Conservation (phyloP, 2,797 vertebrate genomes). For the Neosalanx taihuensis region DNA sequence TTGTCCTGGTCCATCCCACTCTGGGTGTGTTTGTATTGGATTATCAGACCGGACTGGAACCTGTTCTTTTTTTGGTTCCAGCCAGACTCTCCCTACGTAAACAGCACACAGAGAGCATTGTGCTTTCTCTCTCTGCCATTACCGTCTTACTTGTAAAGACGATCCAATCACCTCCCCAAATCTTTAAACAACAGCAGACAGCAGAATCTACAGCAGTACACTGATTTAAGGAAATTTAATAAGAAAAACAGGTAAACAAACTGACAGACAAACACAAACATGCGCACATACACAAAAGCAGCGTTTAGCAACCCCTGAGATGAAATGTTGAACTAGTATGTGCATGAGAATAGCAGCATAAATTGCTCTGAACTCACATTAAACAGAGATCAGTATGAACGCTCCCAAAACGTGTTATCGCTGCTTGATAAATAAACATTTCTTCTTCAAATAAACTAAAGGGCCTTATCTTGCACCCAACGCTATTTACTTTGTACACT, state of each 20-base stretch:
- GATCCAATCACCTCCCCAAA: neutral
- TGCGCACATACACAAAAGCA: conserved; percentile 2
- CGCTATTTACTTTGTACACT: too few species aligned
- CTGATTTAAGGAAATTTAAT: neutral
- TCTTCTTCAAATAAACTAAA: too few species aligned
- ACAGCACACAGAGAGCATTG: conserved; percentile 48
- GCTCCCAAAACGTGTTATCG: too few species aligned
- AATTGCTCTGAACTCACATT: too few species aligned
- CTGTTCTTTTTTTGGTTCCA: conserved; percentile 45
- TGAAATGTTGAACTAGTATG: conserved; percentile 9
- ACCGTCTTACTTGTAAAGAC: conserved; percentile 24
- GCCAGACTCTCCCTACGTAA: conserved; percentile 58
- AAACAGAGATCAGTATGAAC: too few species aligned
- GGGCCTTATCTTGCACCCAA: too few species aligned
- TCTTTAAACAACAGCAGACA: neutral
- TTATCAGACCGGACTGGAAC: conserved; percentile 39
- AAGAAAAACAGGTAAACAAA: neutral
- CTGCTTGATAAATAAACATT: too few species aligned
- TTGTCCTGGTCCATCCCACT: too few species aligned
- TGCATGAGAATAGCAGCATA: conserved; percentile 5
- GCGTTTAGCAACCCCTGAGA: too few species aligned
- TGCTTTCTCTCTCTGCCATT: conserved; percentile 51
- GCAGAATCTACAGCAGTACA: neutral
- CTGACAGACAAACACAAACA: neutral
- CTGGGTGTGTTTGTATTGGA: conserved; percentile 2